These are phyloP conservation scores for Ctenoplectra terminalis DNA, from an alignment of 1,140 invertebrate genomes.

Conservation along the genomic window DNA sequence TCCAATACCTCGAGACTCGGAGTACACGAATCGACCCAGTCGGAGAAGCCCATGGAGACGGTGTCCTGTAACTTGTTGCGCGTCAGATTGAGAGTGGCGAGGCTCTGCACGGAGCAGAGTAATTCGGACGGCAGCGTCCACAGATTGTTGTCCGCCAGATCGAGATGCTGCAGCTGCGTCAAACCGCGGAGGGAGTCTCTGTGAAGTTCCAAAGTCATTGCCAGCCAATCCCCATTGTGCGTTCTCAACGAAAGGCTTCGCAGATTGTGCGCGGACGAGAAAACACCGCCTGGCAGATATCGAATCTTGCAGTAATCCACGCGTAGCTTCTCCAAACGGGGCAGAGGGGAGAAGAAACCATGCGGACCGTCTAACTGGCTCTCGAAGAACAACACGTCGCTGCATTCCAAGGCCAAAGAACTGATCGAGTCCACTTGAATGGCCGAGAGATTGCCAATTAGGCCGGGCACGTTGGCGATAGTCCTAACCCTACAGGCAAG, in stretches of 20 bases:
- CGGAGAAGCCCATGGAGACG: constrained; percentile 87
- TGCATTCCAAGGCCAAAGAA: constrained; percentile 89
- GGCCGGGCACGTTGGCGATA: constrained; percentile 87
- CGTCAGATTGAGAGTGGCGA: constrained; percentile 89
- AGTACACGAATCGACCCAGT: constrained; percentile 86
- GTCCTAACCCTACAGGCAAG: constrained; percentile 89
- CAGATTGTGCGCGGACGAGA: constrained; percentile 87
- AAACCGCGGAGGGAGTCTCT: constrained; percentile 88
- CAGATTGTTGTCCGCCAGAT: constrained; percentile 92
- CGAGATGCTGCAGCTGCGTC: constrained; percentile 86
- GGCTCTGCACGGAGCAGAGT: constrained; percentile 89
- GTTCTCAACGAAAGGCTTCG: constrained; percentile 88
- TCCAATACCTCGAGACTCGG: constrained; percentile 88
- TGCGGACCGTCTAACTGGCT: constrained; percentile 86
- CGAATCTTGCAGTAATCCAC: constrained; percentile 92
- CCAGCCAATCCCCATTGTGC: constrained; percentile 91
- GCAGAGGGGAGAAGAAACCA: constrained; percentile 87
- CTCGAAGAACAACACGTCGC: constrained; percentile 91
- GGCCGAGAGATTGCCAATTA: constrained; percentile 87
- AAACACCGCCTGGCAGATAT: constrained; percentile 87
- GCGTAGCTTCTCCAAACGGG: constrained; percentile 87
- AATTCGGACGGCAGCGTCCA: constrained; percentile 89
- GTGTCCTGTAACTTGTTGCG: constrained; percentile 91
- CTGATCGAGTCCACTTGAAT: constrained; percentile 87
- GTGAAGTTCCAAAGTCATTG: constrained; percentile 89